phyloP scores from a whole-genome alignment of 2,113 vertebrate species.

The Eubucco bourcierii region DNA sequence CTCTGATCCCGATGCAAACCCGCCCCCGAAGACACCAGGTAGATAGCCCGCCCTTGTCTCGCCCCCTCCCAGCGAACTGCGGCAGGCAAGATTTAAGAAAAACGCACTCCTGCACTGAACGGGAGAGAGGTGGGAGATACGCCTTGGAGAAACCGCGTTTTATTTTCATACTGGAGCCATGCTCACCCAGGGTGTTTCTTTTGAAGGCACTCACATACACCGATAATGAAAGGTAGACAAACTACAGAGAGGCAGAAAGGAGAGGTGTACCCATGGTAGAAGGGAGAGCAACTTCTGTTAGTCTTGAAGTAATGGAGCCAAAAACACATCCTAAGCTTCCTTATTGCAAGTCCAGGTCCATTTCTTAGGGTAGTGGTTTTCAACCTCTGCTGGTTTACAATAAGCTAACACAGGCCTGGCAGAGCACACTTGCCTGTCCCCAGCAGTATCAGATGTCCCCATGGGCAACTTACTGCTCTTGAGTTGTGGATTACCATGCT shows the following conservation, averaged over 20 bases:
- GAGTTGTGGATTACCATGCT: not conserved
- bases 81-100: not conserved
- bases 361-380: not conserved
- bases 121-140: not conserved
- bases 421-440: not conserved
- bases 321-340: not conserved
- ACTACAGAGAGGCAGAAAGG: not conserved
- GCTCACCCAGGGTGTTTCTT: rapidly evolving
- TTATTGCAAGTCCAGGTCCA: not conserved
- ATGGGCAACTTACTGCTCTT: not conserved
- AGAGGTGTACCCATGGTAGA: not conserved
- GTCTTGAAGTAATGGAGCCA: not conserved
- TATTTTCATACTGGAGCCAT: not conserved
- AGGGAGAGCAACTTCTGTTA: rapidly evolving
- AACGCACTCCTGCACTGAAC: rapidly evolving
- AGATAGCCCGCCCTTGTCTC: not conserved
- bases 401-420: rapidly evolving
- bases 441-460: not conserved
- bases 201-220: rapidly evolving
- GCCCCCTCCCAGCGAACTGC: not conserved
- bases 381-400: not conserved
- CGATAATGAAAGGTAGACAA: not conserved
- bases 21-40: not conserved
- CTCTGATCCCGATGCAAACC: not conserved
- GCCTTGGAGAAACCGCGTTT: rapidly evolving